phyloP scores from a whole-genome alignment of 2,113 vertebrate genomes.

The Passer domesticus region DNA sequence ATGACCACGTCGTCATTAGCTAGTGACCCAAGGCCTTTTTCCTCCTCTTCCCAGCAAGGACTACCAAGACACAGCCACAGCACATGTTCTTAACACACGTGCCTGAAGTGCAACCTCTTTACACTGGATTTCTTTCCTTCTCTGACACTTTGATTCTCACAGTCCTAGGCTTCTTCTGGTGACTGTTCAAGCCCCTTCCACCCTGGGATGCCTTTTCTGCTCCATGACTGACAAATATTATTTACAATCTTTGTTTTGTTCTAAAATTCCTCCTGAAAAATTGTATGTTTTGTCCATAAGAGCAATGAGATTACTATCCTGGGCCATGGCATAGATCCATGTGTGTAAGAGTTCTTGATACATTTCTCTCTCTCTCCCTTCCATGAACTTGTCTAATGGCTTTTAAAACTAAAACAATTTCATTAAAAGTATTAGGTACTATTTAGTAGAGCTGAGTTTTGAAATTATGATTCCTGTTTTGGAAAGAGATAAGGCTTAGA shows the following conservation, averaged over 20 bases:
- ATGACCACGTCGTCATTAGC: not conserved
- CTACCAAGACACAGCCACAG: not conserved
- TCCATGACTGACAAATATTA: not conserved
- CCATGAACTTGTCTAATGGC: not conserved
- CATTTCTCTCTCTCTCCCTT: not conserved
- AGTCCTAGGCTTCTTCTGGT: not conserved
- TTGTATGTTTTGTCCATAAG: not conserved
- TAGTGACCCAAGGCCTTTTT: slow-evolving; percentile 3
- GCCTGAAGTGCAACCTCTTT: not conserved
- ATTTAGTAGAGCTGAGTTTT: not conserved
- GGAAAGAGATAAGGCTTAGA: not conserved
- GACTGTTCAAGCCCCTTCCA: not conserved
- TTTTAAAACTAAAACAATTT: not conserved
- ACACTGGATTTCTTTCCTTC: not conserved
- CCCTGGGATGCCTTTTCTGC: not conserved
- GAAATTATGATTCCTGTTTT: not conserved
- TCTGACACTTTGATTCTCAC: not conserved
- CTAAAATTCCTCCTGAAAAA: not conserved
- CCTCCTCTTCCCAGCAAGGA: not conserved
- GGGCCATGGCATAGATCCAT: not conserved
- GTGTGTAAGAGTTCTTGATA: not conserved
- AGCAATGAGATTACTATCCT: not conserved
- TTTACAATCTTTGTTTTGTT: not conserved
- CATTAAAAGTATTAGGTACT: not conserved
- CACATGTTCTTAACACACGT: rapidly evolving